Evolutionary conservation across 2,888 invertebrate genomes (phyloP), one percentile per base, ranked within the genome.

Genomic region (Drosophila limbata): DNA sequence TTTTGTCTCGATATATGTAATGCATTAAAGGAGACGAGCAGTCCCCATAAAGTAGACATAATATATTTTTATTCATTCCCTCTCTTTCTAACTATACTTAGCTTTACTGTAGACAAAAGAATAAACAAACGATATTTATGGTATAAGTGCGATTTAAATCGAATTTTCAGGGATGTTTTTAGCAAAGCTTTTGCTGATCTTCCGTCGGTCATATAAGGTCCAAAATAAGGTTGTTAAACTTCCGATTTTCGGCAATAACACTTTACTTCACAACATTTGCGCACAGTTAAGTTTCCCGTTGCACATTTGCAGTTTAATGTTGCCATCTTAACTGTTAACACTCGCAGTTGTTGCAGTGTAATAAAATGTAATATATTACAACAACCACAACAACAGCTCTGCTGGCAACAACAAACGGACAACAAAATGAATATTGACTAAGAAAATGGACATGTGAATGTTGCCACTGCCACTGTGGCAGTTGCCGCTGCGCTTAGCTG

Each of bases 401-500:
- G 44, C 13, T 19, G 19, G 44, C 31, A 48, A 48, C 48, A 15
- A 19, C 17, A 42, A 11, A 9, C 6, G 1, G 11, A 13, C 44
- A 21, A 31, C 44, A 44, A 44, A 44, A 13, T 13, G 44, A 44
- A 44, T 6, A 44, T 44, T 19, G 17, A 13, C 19, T 19, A 13
- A 13, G 19, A 33, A 33, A 47, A 48, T 48, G 48, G 17, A 33
- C 48, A 50, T 17, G 48, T 33, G 48, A 50, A 50, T 50, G 33
- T 33, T 50, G 33, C 25, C 17, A 39, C 35, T 52, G 52, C 52
- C n/a, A 35, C 31, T 31, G 31, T n/a, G n/a, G 47, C 47, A 39
- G 39, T 44, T 48, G 21, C 15, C 45, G 64, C 44, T 51, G 56
- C 57, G 57, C 56, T 64, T 13, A 50, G 55, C 48, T 61, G 48